Evolutionary conservation across 2,797 vertebrate species (phyloP), one percentile per base, ranked within the genome.

Genomic region (Sternotherus odoratus): DNA sequence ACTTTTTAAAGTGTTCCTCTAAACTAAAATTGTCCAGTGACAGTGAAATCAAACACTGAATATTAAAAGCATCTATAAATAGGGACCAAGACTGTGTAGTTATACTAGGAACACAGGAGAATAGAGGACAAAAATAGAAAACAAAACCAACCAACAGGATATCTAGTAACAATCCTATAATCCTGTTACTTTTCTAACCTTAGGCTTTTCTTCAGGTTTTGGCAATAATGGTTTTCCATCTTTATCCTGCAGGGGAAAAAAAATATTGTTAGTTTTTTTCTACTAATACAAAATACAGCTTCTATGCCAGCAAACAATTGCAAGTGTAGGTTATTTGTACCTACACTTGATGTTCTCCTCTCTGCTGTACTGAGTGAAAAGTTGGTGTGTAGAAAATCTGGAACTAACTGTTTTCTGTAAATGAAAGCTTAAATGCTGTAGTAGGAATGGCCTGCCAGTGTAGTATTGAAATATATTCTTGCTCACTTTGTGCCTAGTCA

Each of bases 121-220:
- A n/a, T n/a, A n/a, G n/a, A 24, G 88, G n/a, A 36, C 33, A 69
- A 69, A 69, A 24, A 39, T 12, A 19, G 9, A 24, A 69, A 21
- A 66, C 63, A 81, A 79, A 81, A 86, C n/a, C 79, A 26, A 84
- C 17, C 91, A 90, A 82, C 36, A 48, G 53, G 48, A 1, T 79
- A 81, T 77, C 79, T 84, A 81, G 60, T 83, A 91, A 95, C 57
- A 86, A 11, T 87, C 39, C 33, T 48, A 87, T 16, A 87, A 77
- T 12, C 94, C 0, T 94, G 72, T 83, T 87, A 86, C 79, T 92
- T 95, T 97, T 74, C 95, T 95, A 91, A 98, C 97, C 98, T 98
- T 97, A 81, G 97, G 51, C 79, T 97, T 98, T 96, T 98, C 98
- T 97, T 98, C 98, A 89, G 95, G 93, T 43, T 97, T 93, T 83